These are phyloP conservation scores for Epistrophella euchroma DNA, from an alignment of 2,888 invertebrate species.

Conservation along the genomic window DNA sequence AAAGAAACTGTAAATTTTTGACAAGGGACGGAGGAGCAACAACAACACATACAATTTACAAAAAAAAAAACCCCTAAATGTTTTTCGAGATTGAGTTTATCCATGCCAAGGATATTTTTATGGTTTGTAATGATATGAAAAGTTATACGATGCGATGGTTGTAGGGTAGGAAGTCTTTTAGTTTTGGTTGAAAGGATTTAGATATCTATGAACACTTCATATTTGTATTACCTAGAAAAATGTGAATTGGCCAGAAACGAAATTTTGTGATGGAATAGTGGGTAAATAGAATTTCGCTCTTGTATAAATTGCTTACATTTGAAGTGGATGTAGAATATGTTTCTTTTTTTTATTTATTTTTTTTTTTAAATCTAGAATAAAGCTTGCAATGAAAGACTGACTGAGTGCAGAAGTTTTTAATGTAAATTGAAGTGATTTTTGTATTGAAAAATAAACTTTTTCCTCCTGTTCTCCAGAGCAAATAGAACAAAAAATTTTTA, in stretches of 20 bases:
- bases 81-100: constrained; percentile 16
- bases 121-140: constrained; percentile 10
- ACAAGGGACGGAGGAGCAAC: background rate
- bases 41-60: too few relatives aligned
- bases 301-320: constrained; percentile 17
- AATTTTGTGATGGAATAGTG: constrained; percentile 10
- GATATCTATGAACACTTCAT: constrained; percentile 22
- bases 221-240: constrained; percentile 21
- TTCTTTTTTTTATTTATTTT: background rate
- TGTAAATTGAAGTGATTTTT: constrained; percentile 2
- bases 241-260: constrained; percentile 27
- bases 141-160: background rate
- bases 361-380: background rate
- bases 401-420: constrained; percentile 5
- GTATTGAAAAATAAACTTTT: background rate
- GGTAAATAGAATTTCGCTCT: constrained; percentile 21
- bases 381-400: constrained; percentile 1
- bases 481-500: background rate
- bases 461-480: background rate
- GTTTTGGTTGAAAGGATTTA: constrained; percentile 25
- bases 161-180: constrained; percentile 10
- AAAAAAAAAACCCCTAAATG: constrained; percentile 11
- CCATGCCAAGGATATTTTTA: constrained; percentile 32
- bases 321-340: background rate
- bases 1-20: constrained; percentile 9